phyloP scores from a whole-genome alignment of 2,113 vertebrate species.

The Anolis sagrei region DNA sequence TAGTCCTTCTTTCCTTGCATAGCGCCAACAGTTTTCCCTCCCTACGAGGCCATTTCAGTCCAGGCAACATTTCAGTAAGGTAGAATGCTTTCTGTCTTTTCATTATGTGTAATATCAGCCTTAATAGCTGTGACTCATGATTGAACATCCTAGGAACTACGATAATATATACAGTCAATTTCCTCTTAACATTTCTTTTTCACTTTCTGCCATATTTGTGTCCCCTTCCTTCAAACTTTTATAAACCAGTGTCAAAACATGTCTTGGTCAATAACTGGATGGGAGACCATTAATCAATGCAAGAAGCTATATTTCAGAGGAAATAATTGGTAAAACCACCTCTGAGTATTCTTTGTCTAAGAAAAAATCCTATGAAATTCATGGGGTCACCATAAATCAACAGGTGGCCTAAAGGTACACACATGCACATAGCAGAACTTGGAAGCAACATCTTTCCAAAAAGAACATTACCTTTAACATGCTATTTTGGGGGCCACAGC shows the following conservation, averaged over 20 bases:
- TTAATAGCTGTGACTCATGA: conserved; percentile 16
- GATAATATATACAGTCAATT: conserved; percentile 14
- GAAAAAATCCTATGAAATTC: too few relatives aligned
- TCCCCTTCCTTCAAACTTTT: neutral
- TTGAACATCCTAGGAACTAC: neutral
- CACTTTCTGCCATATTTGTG: neutral
- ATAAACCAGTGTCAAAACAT: neutral
- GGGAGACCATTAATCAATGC: too few relatives aligned
- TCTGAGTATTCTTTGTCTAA: too few relatives aligned
- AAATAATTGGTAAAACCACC: too few relatives aligned
- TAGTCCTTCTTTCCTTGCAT: conserved; percentile 21
- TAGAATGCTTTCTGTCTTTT: neutral
- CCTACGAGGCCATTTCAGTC: conserved; percentile 10
- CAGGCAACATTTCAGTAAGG: neutral
- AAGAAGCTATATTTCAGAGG: too few relatives aligned
- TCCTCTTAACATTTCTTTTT: conserved; percentile 4
- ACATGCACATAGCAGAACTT: too few relatives aligned
- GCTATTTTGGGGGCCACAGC: too few relatives aligned
- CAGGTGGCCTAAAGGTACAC: too few relatives aligned
- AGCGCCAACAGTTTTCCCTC: neutral
- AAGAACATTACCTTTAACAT: too few relatives aligned
- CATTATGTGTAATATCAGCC: neutral
- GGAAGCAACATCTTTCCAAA: too few relatives aligned
- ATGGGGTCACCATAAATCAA: too few relatives aligned
- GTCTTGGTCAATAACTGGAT: too few relatives aligned